phyloP scores from a whole-genome alignment of 2,888 invertebrate genomes.

The Octodonta nipae region DNA sequence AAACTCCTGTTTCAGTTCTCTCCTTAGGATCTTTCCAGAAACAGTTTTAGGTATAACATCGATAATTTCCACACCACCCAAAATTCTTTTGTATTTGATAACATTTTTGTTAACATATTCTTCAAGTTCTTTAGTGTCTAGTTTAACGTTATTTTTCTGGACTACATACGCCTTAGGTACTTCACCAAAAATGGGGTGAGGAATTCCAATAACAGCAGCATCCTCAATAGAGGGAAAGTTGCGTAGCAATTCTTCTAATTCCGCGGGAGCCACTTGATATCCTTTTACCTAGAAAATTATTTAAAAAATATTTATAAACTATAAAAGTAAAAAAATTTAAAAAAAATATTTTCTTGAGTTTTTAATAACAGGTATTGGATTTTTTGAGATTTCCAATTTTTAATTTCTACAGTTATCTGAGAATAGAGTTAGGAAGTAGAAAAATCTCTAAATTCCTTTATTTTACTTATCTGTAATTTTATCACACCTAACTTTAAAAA shows the following conservation, averaged over 20 bases:
- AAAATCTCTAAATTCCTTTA: no score
- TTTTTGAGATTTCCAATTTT: no score
- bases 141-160: slow-evolving; percentile 33
- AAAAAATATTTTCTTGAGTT: no score
- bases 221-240: slow-evolving; percentile 62
- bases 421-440: no score
- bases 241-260: slow-evolving; percentile 61
- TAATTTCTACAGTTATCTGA: no score
- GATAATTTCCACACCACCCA: slow-evolving; percentile 39
- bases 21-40: slow-evolving; percentile 45
- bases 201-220: slow-evolving; percentile 69
- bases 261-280: slow-evolving; percentile 45
- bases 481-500: no score
- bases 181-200: slow-evolving; percentile 55
- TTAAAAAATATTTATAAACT: no score
- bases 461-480: no score
- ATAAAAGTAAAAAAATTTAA: no score
- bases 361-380: no score
- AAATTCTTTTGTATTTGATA: slow-evolving; percentile 59
- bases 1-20: slow-evolving; percentile 24
- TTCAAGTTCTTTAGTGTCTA: slow-evolving; percentile 43
- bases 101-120: slow-evolving; percentile 53
- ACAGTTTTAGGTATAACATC: slow-evolving; percentile 42
- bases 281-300: slow-evolving; percentile 47
- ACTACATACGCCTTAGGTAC: slow-evolving; percentile 63